Percentiles rank a stretch among this genome's conserved stretches.
These are phyloP conservation scores for Cheilosia grossa DNA, from an alignment of 2,888 invertebrate genomes.

Conservation along the genomic window DNA sequence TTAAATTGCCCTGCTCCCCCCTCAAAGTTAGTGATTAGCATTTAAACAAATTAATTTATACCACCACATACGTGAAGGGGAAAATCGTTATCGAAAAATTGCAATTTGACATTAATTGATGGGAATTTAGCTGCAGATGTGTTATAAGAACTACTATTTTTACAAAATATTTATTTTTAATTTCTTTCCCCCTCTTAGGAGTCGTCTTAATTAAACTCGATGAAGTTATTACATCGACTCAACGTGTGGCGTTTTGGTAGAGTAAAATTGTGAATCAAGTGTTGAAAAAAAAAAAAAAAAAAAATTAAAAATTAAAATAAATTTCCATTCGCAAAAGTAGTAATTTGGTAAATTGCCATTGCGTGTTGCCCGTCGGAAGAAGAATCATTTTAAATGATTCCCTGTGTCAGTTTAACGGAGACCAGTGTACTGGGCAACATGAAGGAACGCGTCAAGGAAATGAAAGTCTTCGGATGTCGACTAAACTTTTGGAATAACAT, in stretches of 20 bases:
- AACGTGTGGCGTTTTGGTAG: constrained; percentile 37
- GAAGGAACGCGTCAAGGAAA: constrained; percentile 84
- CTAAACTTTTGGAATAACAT: constrained; percentile 84
- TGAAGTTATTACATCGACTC: constrained; percentile 47
- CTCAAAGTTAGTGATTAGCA: constrained; percentile 28
- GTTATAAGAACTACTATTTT: constrained; percentile 3
- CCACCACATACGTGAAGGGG: not conserved
- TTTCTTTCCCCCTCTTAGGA: constrained; percentile 36
- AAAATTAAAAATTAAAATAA: constrained; percentile 16
- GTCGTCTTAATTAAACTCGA: constrained; percentile 48
- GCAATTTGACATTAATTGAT: constrained; percentile 62
- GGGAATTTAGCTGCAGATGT: constrained; percentile 18
- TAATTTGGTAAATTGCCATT: constrained; percentile 35
- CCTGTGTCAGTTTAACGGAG: constrained; percentile 84
- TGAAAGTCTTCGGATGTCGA: constrained; percentile 84
- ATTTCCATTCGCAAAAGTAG: constrained; percentile 2
- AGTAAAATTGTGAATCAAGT: constrained; percentile 31
- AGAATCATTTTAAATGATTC: constrained; percentile 81
- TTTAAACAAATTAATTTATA: constrained; percentile 50
- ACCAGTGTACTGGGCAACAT: constrained; percentile 84
- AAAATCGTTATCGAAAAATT: constrained; percentile 37
- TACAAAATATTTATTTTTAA: constrained; percentile 24
- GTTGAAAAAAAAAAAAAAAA: constrained; percentile 11
- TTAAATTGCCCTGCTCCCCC: constrained; percentile 26
- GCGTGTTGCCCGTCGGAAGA: constrained; percentile 34